These are phyloP conservation scores for Cheilosia pagana DNA, from an alignment of 2,888 invertebrate genomes.

Conservation along the genomic window DNA sequence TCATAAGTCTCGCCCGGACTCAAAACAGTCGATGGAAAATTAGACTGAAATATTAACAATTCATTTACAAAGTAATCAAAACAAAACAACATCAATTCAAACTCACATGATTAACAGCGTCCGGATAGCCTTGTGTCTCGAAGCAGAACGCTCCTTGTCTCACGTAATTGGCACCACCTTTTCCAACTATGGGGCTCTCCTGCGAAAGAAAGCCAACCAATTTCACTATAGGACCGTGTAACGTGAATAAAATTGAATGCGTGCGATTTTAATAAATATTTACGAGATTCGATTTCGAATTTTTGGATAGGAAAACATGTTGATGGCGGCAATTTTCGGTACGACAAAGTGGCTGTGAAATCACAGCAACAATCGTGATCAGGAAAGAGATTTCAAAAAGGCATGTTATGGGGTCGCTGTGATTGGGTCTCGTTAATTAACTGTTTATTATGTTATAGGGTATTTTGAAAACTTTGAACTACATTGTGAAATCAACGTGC, in stretches of 20 bases:
- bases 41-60: slow-evolving; percentile 84
- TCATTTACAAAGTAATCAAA: slow-evolving; percentile 17
- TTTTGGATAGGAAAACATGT: slow-evolving; percentile 14
- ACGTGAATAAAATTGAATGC: slow-evolving; percentile 25
- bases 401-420: slow-evolving; percentile 27
- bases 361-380: slow-evolving; percentile 9
- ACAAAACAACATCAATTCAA: not conserved
- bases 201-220: slow-evolving; percentile 56
- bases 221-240: not conserved
- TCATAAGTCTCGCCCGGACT: slow-evolving; percentile 89
- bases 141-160: slow-evolving; percentile 93
- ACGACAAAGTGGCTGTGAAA: slow-evolving; percentile 5
- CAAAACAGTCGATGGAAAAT: slow-evolving; percentile 90
- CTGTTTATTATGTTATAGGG: slow-evolving; percentile 18
- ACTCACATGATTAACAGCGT: slow-evolving; percentile 93
- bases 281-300: slow-evolving; percentile 33
- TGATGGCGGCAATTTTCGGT: slow-evolving; percentile 12
- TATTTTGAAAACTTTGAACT: not conserved
- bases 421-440: slow-evolving; percentile 22
- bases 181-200: slow-evolving; percentile 86
- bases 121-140: slow-evolving; percentile 96
- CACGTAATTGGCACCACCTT: slow-evolving; percentile 88
- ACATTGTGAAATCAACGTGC: slow-evolving; percentile 3
- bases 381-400: slow-evolving; percentile 2
- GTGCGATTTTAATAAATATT: slow-evolving; percentile 24